phyloP scores from a whole-genome alignment of 2,113 vertebrate species.

The Panthera uncia region DNA sequence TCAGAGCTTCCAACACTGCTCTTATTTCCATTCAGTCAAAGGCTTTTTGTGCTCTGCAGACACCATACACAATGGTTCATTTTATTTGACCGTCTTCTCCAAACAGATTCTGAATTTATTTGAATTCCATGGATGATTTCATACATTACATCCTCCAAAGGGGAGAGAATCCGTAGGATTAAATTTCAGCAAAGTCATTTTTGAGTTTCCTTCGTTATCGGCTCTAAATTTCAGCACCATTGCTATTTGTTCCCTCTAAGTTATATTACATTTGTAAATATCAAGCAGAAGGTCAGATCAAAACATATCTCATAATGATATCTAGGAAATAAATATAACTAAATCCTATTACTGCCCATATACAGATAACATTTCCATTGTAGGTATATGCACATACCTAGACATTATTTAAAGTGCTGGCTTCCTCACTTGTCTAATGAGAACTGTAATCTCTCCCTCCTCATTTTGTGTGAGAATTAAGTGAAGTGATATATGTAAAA shows the following conservation, averaged over 20 bases:
- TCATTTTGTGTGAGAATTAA: constrained; percentile 17
- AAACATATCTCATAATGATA: constrained; percentile 36
- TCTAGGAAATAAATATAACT: constrained; percentile 28
- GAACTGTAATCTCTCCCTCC: not conserved
- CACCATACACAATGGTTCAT: constrained; percentile 84
- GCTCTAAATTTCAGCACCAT: constrained; percentile 68
- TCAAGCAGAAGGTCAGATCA: not conserved
- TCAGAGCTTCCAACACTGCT: constrained; percentile 80
- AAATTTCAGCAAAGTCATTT: constrained; percentile 80
- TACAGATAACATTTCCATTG: not conserved
- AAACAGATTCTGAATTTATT: constrained; percentile 85
- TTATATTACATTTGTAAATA: constrained; percentile 39
- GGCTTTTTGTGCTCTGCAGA: constrained; percentile 85
- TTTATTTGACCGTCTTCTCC: constrained; percentile 85
- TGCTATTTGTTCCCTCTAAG: constrained; percentile 48
- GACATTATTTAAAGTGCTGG: not conserved
- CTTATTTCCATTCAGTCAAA: constrained; percentile 86
- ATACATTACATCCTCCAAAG: constrained; percentile 83
- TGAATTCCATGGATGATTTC: constrained; percentile 86
- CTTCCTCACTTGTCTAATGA: not conserved
- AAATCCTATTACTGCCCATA: not conserved
- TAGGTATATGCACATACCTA: not conserved
- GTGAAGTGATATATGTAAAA: not conserved
- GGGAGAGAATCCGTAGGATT: constrained; percentile 82
- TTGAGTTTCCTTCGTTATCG: constrained; percentile 62